phyloP scores from a whole-genome alignment of 2,797 vertebrate genomes.

The Thaleichthys pacificus region DNA sequence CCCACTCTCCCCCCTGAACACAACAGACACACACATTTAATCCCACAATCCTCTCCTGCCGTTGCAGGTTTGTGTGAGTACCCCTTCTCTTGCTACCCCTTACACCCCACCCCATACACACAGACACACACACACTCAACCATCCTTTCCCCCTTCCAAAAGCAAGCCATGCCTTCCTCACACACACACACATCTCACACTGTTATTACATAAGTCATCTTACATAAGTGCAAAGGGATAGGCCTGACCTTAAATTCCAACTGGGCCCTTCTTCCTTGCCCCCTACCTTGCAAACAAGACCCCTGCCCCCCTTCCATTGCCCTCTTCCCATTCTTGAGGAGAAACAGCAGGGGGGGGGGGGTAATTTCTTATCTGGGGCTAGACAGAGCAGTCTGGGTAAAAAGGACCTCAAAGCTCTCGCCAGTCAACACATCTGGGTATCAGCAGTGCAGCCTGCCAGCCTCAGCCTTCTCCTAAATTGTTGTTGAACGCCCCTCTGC shows the following conservation, averaged over 20 bases:
- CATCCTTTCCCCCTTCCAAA: conserved; percentile 38
- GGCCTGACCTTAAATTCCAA: conserved; percentile 48
- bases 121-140: not conserved
- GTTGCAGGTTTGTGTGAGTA: conserved; percentile 42
- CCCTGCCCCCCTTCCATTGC: not conserved
- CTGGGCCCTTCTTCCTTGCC: conserved; percentile 21
- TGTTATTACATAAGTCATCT: conserved; percentile 67
- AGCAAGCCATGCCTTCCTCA: conserved; percentile 15
- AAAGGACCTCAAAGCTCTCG: not conserved
- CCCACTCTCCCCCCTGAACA: conserved; percentile 20
- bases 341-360: too few relatives aligned
- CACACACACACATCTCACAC: conserved; percentile 33
- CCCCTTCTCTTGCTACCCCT: conserved; percentile 41
- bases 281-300: conserved; percentile 12
- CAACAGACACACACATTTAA: conserved; percentile 49
- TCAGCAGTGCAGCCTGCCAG: too few relatives aligned
- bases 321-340: not conserved
- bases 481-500: not conserved
- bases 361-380: not conserved
- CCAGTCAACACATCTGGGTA: too few relatives aligned
- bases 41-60: conserved; percentile 70
- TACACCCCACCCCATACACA: conserved; percentile 7
- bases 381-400: not conserved
- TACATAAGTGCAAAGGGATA: conserved; percentile 63
- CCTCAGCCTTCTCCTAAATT: not conserved